Base-by-base conservation (phyloP, 1,140 invertebrate species). In the Centruroides vittatus region DNA sequence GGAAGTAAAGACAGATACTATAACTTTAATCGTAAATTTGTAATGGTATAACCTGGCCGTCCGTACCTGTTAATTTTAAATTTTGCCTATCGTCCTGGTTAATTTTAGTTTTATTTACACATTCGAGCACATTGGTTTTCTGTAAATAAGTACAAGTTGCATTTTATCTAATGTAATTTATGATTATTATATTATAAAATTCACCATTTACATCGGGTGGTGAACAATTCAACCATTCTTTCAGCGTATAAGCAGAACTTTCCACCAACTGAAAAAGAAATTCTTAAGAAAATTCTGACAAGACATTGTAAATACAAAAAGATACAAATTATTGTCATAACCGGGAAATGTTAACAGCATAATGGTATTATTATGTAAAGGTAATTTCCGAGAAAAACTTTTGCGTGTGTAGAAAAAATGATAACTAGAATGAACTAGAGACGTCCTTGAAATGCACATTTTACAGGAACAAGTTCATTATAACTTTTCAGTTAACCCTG, bases 201-300 rank as follows among this genome's bases (percentile, higher is more conserved):
- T 41, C 12, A 56, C 23, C 23, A 63, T 12, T 70, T 67, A 55
- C 66, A 67, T 54, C 54, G 56, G 12, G 61, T 57, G 34, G 67
- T 58, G 13, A 41, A 23, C 46, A 35, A 59, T 23, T 59, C 11
- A 51, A 41, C 53, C 55, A 51, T 53, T 57, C 35, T 4, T 60
- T 35, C 0, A 47, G 54, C 11, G 57, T 46, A 46, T 51, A 10
- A 47, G 46, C 23, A 47, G 34, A 12, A 47, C 49, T 47, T 41
- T 52, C 35, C 47, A n/a, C 35, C 4, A 56, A 78, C 77, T 83
- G 67, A 3, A 60, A 47, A 64, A 58, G 13, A 73, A 60, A 47
- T 82, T 80, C 13, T 82, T 78, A 69, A 82, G 83, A n/a, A 88
- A 76, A 62, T 84, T 82, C 70, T 88, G 84, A 88, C 68, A 86